These are phyloP conservation scores for Syngnathus acus DNA, from an alignment of 2,797 vertebrate genomes.

Conservation along the genomic window DNA sequence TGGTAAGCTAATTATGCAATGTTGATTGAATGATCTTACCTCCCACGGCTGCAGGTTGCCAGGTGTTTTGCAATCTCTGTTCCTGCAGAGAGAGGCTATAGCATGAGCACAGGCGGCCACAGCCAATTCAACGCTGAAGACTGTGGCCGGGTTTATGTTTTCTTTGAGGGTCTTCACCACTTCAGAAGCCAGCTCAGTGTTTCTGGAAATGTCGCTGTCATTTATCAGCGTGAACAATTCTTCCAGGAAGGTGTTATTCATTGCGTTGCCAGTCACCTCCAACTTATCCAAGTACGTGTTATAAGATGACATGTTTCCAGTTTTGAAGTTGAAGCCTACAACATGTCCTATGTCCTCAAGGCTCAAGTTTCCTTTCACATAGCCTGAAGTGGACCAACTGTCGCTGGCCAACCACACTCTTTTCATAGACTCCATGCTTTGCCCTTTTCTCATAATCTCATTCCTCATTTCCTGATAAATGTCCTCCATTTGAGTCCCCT, in stretches of 20 bases:
- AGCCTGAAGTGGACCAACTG: slow-evolving; percentile 74
- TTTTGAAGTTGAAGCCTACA: slow-evolving; percentile 81
- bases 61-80: slow-evolving; percentile 62
- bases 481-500: slow-evolving; percentile 65
- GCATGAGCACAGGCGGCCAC: slow-evolving; percentile 75
- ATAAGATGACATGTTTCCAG: slow-evolving; percentile 66
- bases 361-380: slow-evolving; percentile 58
- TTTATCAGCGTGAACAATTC: slow-evolving; percentile 32
- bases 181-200: background rate
- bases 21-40: slow-evolving; percentile 47
- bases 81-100: slow-evolving; percentile 66
- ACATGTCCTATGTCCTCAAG: slow-evolving; percentile 72
- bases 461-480: slow-evolving; percentile 66
- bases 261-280: slow-evolving; percentile 16
- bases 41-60: slow-evolving; percentile 73
- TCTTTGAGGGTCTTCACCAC: slow-evolving; percentile 35
- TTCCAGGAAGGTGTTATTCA: slow-evolving; percentile 64
- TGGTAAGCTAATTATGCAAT: background rate
- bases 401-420: slow-evolving; percentile 86
- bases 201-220: background rate
- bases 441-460: slow-evolving; percentile 47
- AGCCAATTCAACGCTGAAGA: slow-evolving; percentile 74
- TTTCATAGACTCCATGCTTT: slow-evolving; percentile 50
- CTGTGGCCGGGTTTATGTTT: slow-evolving; percentile 40
- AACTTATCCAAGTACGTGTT: slow-evolving; percentile 67